Conservation (phyloP, 2,797 vertebrate genomes). For the Nannoperca australis region DNA sequence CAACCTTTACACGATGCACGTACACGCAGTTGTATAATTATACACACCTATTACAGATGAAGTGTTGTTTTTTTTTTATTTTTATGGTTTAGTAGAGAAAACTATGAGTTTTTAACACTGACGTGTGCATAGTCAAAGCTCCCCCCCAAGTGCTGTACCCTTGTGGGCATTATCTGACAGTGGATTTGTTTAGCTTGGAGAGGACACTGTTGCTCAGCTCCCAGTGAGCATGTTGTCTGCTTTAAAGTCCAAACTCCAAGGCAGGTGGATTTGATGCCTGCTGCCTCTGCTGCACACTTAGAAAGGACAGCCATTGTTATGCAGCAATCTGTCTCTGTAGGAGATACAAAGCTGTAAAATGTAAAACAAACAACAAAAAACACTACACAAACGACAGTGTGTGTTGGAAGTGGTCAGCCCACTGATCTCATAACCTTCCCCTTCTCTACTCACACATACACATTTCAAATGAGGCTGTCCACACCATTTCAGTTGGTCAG, state of each 20-base stretch:
- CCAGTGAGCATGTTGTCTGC: constrained; percentile 39
- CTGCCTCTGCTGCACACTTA: constrained; percentile 23
- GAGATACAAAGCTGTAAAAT: constrained; percentile 38
- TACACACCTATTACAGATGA: background rate
- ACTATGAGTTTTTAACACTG: background rate
- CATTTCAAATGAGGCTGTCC: constrained; percentile 39
- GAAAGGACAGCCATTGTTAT: constrained; percentile 29
- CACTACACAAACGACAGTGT: constrained; percentile 13
- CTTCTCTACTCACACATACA: background rate
- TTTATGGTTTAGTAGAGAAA: background rate
- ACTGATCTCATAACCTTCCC: no score
- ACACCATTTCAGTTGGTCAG: constrained; percentile 35
- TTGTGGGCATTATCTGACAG: constrained; percentile 49
- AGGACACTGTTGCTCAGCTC: constrained; percentile 54
- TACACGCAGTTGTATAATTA: background rate
- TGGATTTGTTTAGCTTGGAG: constrained; percentile 67
- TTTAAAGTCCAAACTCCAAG: constrained; percentile 83
- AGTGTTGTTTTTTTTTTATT: constrained; percentile 20
- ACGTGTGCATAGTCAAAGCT: constrained; percentile 6
- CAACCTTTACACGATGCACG: background rate
- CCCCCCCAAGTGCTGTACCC: constrained; percentile 14
- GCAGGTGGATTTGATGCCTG: constrained; percentile 56
- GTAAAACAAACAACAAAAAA: constrained; percentile 17
- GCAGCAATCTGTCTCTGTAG: constrained; percentile 1
- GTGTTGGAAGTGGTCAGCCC: background rate